Evolutionary conservation across 2,797 vertebrate genomes (phyloP).

Genomic region (Zonotrichia albicollis): DNA sequence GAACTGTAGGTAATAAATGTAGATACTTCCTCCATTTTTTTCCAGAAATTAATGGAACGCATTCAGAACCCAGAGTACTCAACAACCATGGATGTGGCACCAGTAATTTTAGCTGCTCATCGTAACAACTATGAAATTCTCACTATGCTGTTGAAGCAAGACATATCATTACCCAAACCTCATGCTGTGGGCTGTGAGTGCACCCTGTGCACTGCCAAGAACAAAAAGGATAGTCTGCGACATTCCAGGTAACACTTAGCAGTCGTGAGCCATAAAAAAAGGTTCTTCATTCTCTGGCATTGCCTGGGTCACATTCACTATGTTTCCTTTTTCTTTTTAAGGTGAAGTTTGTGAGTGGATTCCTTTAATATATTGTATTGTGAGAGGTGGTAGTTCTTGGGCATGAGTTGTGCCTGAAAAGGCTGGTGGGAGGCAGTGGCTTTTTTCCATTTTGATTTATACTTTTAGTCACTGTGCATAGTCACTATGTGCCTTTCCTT

Average conservation of each 20-base stretch:
- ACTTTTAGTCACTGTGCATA: neutral
- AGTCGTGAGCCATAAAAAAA: neutral
- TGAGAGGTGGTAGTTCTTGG: neutral
- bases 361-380: neutral
- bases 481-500: neutral
- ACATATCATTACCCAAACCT: conserved; percentile 96
- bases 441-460: neutral
- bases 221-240: conserved; percentile 97
- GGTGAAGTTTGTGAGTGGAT: neutral
- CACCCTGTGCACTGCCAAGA: conserved; percentile 96
- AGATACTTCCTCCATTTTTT: conserved; percentile 37
- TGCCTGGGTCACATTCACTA: neutral
- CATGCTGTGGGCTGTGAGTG: conserved; percentile 98
- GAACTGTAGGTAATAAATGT: conserved; percentile 29
- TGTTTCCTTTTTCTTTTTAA: neutral
- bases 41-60: conserved; percentile 96
- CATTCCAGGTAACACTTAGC: conserved; percentile 87
- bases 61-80: conserved; percentile 99
- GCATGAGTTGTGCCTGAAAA: neutral
- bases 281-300: neutral
- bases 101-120: conserved; percentile 97
- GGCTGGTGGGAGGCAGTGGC: neutral
- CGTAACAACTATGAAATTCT: conserved; percentile 99
- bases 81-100: conserved; percentile 98
- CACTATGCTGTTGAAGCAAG: conserved; percentile 97